These are phyloP conservation scores for Actinostola sp. DNA, from an alignment of 92 coral and sea anemone species.

Conservation along the genomic window DNA sequence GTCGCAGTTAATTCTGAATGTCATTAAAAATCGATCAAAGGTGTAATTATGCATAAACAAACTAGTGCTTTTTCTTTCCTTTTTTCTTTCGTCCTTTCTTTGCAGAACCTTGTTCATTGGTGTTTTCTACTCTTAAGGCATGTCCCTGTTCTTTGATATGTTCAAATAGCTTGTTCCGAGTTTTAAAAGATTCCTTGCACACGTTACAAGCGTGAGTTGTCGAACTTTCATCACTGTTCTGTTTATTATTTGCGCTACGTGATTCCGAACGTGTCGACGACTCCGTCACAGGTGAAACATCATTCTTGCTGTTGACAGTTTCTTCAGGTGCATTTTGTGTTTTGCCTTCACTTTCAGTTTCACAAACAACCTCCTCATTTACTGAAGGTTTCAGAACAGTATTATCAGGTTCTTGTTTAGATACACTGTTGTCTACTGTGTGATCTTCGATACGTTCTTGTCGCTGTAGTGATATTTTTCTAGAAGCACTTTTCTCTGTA, in stretches of 20 bases:
- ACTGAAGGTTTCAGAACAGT: background rate
- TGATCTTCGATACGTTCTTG: slow-evolving; percentile 17
- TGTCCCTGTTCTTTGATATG: slow-evolving; percentile 93
- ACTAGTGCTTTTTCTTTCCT: slow-evolving; percentile 47
- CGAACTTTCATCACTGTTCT: slow-evolving; percentile 2
- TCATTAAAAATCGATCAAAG: background rate
- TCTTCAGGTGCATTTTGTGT: slow-evolving; percentile 18
- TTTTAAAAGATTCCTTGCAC: slow-evolving; percentile 70
- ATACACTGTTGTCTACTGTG: background rate
- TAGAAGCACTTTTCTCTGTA: background rate
- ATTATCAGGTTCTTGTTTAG: background rate
- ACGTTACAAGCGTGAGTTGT: slow-evolving; percentile 68
- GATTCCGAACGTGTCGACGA: background rate
- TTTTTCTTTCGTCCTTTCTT: slow-evolving; percentile 62
- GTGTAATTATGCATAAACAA: slow-evolving; percentile 5
- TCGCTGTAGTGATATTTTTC: slow-evolving; percentile 7
- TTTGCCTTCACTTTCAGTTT: background rate
- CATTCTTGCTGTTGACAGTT: background rate
- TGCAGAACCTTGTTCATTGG: slow-evolving; percentile 25
- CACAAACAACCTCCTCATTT: background rate
- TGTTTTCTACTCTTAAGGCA: slow-evolving; percentile 69
- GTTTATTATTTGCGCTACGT: slow-evolving; percentile 21
- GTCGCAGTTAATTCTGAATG: background rate
- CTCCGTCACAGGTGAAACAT: background rate
- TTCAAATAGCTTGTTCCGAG: slow-evolving; percentile 91